These are phyloP conservation scores for Noctilio leporinus DNA, from an alignment of 2,113 vertebrate genomes.

Conservation along the genomic window DNA sequence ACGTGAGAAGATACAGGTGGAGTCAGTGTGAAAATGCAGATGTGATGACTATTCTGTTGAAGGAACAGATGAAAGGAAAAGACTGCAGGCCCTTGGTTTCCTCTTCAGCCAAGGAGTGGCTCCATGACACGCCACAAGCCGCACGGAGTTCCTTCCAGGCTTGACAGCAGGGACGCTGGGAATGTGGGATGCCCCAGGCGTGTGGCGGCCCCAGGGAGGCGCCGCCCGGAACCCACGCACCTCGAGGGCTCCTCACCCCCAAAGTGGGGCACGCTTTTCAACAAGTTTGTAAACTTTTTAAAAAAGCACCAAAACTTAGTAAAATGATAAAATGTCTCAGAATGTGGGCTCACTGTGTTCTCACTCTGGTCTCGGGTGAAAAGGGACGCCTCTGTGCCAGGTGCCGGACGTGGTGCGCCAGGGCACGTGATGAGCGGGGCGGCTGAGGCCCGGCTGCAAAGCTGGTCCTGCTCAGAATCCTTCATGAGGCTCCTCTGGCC, in stretches of 20 bases:
- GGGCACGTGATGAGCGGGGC: background rate
- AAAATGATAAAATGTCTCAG: background rate
- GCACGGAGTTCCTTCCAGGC: background rate
- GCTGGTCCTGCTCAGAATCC: background rate
- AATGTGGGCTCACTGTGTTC: background rate
- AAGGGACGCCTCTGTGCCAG: background rate
- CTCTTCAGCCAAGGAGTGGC: background rate
- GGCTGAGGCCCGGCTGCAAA: rapidly evolving
- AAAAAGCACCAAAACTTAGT: background rate
- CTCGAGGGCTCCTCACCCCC: background rate
- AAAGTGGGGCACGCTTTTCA: background rate
- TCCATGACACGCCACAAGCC: rapidly evolving
- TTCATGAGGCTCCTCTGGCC: background rate
- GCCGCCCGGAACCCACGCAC: rapidly evolving
- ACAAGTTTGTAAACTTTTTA: background rate
- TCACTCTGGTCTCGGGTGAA: background rate
- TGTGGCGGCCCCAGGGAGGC: background rate
- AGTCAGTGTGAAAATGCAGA: background rate
- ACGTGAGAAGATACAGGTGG: background rate
- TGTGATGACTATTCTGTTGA: background rate
- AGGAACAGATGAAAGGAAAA: background rate
- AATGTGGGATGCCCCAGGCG: background rate
- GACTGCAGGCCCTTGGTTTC: background rate
- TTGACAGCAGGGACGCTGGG: background rate
- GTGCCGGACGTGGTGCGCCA: rapidly evolving